Base-by-base conservation (phyloP, 2,888 invertebrate species). In the Harpalus rubripes region DNA sequence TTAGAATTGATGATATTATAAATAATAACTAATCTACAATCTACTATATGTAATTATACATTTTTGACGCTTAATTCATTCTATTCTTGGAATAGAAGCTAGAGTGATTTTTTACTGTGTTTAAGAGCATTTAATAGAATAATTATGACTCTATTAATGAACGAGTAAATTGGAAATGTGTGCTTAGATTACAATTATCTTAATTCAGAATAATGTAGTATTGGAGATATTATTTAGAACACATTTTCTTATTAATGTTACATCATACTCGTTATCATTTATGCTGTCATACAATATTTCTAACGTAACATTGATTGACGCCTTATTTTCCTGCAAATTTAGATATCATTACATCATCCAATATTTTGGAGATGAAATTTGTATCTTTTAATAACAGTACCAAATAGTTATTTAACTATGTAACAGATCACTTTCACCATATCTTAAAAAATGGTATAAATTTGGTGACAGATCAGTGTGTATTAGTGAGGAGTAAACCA, bases 1-100 rank as follows among this genome's bases (percentile, higher is more conserved):
- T 79, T 79, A 79, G 59, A 79, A 79, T 79, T 79, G 79, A 79
- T 79, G 79, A 79, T 79, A 79, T 79, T 79, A 76, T 76, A 76
- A 76, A 76, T 76, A 76, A 76, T 76, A 76, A 18, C 56, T 44
- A 76, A 76, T 52, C 56, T 76, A 52, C 10, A 76, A 76, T 52
- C 56, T 76, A 52, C 10, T 52, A 58, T 18, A 79, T 79, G 79
- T 79, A 79, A 79, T 79, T 79, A 79, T 79, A 59, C 5, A 79
- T 59, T 58, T 58, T 79, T 59, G 26, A 79, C 26, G 79, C 59
- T 79, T 79, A 58, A 79, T 79, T 79, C 52, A 22, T 79, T 79
- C 79, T 18, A 72, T 68, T 32, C 16, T 16, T 15, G 16, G 39
- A 15, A 15, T 72, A 15, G 16, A 41, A 7, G 39, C 39, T 16